Percentiles rank a stretch among this genome's conserved stretches.
phyloP scores from a whole-genome alignment of 2,113 vertebrate genomes.

The Aegotheles bennettii region DNA sequence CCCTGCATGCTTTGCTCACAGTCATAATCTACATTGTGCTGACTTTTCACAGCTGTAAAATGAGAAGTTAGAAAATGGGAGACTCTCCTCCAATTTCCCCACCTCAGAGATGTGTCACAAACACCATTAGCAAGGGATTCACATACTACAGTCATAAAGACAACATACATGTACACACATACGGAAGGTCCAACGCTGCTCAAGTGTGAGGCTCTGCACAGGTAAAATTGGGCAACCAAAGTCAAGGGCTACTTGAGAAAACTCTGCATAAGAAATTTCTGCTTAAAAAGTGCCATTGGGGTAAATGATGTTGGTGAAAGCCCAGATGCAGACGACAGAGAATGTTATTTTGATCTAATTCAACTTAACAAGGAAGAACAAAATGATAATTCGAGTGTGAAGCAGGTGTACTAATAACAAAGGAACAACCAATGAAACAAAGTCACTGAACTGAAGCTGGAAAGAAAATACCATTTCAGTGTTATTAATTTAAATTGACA shows the following conservation, averaged over 20 bases:
- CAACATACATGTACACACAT: rapidly evolving
- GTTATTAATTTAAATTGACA: background rate
- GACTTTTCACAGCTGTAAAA: background rate
- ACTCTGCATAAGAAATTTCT: background rate
- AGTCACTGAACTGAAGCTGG: background rate
- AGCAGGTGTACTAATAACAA: background rate
- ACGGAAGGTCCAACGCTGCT: background rate
- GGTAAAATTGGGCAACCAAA: background rate
- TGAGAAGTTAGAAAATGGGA: background rate
- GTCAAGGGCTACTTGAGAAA: background rate
- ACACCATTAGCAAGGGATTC: background rate
- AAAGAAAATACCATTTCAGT: background rate
- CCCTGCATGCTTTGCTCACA: background rate
- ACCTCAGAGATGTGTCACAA: background rate
- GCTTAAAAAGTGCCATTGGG: background rate
- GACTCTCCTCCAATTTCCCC: background rate
- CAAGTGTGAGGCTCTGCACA: background rate
- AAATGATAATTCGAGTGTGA: background rate
- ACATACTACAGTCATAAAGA: background rate
- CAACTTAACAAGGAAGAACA: background rate
- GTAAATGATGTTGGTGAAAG: background rate
- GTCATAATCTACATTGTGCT: background rate
- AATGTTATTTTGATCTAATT: background rate
- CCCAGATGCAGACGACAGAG: background rate
- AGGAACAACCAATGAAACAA: background rate